phyloP scores from a whole-genome alignment of 2,113 vertebrate genomes.

The Caranx melampygus region DNA sequence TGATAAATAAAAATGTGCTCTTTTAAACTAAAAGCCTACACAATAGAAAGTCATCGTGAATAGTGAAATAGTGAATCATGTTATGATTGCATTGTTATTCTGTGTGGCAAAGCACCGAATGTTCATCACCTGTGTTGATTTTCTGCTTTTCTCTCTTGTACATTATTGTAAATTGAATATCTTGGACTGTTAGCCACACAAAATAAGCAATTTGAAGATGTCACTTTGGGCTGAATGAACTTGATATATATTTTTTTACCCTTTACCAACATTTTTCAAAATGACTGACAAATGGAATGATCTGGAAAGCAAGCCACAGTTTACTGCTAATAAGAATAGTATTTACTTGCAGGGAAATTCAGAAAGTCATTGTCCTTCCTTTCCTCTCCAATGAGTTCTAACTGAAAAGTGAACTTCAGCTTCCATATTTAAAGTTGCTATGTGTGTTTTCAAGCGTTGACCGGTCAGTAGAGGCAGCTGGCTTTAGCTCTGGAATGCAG shows the following conservation, averaged over 20 bases:
- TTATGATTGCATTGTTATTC: not conserved
- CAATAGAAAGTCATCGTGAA: not conserved
- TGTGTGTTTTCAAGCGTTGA: conserved; percentile 31
- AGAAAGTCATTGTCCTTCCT: too few species aligned
- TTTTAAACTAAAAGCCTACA: not conserved
- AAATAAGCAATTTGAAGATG: not conserved
- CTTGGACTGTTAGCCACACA: not conserved
- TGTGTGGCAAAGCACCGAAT: not conserved
- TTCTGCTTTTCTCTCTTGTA: not conserved
- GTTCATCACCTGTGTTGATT: not conserved
- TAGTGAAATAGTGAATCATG: not conserved
- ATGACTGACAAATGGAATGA: not conserved
- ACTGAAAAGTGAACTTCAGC: conserved; percentile 10
- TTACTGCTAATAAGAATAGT: not conserved
- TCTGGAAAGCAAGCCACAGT: not conserved
- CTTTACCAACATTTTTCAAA: not conserved
- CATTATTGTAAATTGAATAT: not conserved
- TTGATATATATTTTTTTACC: not conserved
- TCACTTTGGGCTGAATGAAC: too few species aligned
- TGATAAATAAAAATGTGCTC: not conserved
- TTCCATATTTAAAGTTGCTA: conserved; percentile 31
- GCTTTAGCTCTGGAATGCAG: conserved; percentile 47
- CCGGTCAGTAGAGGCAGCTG: conserved; percentile 43
- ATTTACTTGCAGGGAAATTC: not conserved
- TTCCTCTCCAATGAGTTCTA: not conserved